These are phyloP conservation scores for Drepana arcuata DNA, from an alignment of 1,140 invertebrate genomes.

Conservation along the genomic window DNA sequence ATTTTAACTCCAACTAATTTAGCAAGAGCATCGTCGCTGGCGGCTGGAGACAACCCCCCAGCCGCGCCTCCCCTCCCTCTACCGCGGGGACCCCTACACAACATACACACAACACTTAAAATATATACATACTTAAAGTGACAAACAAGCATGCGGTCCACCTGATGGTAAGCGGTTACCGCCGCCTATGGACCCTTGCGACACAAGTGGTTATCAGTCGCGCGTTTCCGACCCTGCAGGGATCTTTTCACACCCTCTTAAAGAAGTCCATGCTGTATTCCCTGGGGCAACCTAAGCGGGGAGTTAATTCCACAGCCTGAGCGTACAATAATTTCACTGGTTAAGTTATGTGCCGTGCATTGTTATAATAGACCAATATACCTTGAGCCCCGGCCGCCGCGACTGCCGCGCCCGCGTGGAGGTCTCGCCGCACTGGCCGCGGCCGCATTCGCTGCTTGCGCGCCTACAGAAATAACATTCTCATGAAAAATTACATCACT, in stretches of 20 bases:
- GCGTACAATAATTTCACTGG: no score
- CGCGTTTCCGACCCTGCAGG: no score
- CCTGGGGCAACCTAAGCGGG: no score
- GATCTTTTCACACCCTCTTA: no score
- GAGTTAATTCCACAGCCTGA: no score
- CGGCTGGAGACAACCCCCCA: conserved; percentile 4
- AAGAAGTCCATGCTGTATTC: no score
- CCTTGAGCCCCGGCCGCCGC: conserved; percentile 37
- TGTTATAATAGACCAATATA: conserved; percentile 6
- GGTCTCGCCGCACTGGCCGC: no score
- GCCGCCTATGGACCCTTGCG: no score
- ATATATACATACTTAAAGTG: neutral
- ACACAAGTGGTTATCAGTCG: no score
- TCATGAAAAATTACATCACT: neutral
- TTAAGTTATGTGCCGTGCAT: no score
- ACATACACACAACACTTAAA: neutral
- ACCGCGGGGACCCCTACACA: conserved; percentile 2
- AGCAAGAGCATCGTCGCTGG: conserved; percentile 35
- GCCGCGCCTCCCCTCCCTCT: conserved; percentile 7
- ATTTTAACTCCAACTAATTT: conserved; percentile 60
- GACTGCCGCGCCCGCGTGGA: conserved; percentile 25
- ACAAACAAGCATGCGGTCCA: neutral
- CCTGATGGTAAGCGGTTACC: no score
- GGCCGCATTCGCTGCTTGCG: conserved; percentile 10
- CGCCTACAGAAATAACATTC: conserved; percentile 12